A percentile compares a stretch with the other conserved stretches of the same genome.
Evolutionary conservation across 2,797 vertebrate genomes (phyloP).

Genomic region (Sternarchorhynchus goeldii): DNA sequence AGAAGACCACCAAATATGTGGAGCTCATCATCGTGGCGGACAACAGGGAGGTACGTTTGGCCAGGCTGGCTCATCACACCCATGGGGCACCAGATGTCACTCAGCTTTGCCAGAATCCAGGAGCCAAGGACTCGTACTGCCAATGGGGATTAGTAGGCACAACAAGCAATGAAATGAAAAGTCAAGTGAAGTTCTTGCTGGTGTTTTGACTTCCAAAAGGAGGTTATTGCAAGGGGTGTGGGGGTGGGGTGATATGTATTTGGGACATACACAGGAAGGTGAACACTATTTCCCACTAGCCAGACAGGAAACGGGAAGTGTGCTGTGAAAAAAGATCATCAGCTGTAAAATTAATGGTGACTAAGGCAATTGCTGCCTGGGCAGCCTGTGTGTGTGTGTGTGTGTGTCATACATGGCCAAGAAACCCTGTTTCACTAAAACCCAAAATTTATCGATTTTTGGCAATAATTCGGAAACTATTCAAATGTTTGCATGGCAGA

Average conservation of each 20-base stretch:
- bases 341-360: constrained; percentile 47
- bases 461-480: constrained; percentile 9
- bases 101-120: neutral
- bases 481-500: neutral
- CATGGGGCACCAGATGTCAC: constrained; percentile 20
- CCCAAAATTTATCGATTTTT: constrained; percentile 5
- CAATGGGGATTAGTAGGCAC: constrained; percentile 6
- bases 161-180: constrained; percentile 2
- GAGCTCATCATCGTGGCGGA: constrained; percentile 98
- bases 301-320: constrained; percentile 73
- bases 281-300: constrained; percentile 63
- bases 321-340: constrained; percentile 48
- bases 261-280: constrained; percentile 64
- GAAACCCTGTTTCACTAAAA: neutral
- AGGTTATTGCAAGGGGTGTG: constrained; percentile 32
- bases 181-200: neutral
- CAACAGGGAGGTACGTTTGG: constrained; percentile 88
- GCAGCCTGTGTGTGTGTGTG: neutral
- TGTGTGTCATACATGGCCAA: neutral
- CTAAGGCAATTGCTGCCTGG: constrained; percentile 14
- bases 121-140: constrained; percentile 9
- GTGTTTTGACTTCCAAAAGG: constrained; percentile 41
- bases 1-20: constrained; percentile 93
- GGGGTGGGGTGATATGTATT: constrained; percentile 40
- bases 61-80: constrained; percentile 6